Conservation (phyloP, 2,888 invertebrate genomes). For the Zhengitettix transpicula region DNA sequence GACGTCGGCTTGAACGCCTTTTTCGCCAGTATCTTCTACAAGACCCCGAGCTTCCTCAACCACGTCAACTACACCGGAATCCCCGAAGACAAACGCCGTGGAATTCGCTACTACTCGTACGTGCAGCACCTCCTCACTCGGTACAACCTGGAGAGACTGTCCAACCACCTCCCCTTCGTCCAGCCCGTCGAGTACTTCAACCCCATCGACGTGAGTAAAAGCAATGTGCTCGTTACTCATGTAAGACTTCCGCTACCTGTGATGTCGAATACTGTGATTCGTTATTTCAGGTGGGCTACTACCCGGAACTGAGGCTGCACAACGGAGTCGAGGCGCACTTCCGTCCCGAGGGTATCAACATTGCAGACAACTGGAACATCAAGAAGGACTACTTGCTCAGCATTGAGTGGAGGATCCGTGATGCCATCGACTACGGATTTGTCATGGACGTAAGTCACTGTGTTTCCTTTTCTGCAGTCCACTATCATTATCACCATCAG, state of each 20-base stretch:
- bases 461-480: too few species aligned
- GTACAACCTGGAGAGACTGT: conserved; percentile 59
- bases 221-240: too few species aligned
- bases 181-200: conserved; percentile 35
- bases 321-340: conserved; percentile 37
- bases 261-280: background rate
- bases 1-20: conserved; percentile 49
- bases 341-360: conserved; percentile 26
- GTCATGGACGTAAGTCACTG: conserved; percentile 15
- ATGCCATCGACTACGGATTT: conserved; percentile 38
- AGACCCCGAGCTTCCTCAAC: conserved; percentile 47
- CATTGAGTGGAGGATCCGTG: conserved; percentile 36
- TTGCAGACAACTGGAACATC: background rate
- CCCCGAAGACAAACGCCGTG: conserved; percentile 38
- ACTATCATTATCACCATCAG: too few species aligned
- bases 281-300: conserved; percentile 25
- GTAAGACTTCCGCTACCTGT: too few species aligned
- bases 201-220: conserved; percentile 3
- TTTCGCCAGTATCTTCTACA: conserved; percentile 37
- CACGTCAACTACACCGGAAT: conserved; percentile 33
- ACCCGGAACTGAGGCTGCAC: conserved; percentile 35
- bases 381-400: conserved; percentile 20
- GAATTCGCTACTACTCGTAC: conserved; percentile 31
- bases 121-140: conserved; percentile 16
- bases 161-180: conserved; percentile 50